These are phyloP conservation scores for Leptodactylus fuscus DNA, from an alignment of 2,113 vertebrate species.

Conservation along the genomic window DNA sequence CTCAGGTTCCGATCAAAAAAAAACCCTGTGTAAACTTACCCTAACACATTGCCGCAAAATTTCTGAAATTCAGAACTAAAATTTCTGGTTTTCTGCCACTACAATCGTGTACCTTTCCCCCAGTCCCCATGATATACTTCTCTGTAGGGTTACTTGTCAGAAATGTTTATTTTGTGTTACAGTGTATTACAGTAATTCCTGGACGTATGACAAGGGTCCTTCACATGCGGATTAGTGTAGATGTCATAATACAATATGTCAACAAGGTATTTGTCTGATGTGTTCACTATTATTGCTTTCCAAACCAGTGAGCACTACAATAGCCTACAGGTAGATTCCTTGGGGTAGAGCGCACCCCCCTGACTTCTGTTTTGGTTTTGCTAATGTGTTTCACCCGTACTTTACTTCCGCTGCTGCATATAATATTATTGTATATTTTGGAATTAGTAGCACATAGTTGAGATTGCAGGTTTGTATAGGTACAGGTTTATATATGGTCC, in stretches of 20 bases:
- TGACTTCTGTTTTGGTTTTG: slow-evolving; percentile 4
- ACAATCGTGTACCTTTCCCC: no score
- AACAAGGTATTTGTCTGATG: slow-evolving; percentile 9
- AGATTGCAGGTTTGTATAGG: no score
- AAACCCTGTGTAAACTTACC: no score
- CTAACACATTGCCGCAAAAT: no score
- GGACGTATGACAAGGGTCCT: not conserved
- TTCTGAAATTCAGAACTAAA: no score
- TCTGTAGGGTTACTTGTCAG: not conserved
- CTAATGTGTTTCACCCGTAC: no score
- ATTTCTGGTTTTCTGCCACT: no score
- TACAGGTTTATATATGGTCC: no score
- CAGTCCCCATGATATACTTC: not conserved
- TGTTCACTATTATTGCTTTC: not conserved
- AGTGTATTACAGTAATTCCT: not conserved
- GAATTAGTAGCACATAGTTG: not conserved
- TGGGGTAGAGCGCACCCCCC: not conserved
- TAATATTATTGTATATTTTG: not conserved
- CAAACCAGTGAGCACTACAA: not conserved
- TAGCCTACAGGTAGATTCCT: not conserved
- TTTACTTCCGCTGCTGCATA: not conserved
- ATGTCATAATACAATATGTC: slow-evolving; percentile 24
- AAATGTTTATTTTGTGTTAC: not conserved
- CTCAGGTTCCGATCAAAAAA: no score
- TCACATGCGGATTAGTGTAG: not conserved